Evolutionary conservation across 1,140 invertebrate species (phyloP), one percentile per base, ranked within the genome.

Genomic region (Formica selysi): DNA sequence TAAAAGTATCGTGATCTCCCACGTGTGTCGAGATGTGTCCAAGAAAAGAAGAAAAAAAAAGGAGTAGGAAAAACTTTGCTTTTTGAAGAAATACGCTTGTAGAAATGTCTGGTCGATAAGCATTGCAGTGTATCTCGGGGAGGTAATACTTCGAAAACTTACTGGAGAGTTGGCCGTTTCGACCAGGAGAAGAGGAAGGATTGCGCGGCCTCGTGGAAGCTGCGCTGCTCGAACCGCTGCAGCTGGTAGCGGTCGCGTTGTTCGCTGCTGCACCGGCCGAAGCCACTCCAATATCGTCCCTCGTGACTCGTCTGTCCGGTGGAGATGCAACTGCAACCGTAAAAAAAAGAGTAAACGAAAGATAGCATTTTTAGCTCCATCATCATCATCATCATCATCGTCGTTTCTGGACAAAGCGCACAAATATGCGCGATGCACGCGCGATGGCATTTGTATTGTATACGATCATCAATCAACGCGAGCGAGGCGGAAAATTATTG

Each of bases 91-190:
- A 32, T 26, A 32, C 61, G 19, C 13, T 16, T 13, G 19, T 36
- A 11, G 1, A n/a, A 51, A 51, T 51, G 16, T 41, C 6, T 61
- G 3, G 16, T 78, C 29, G 41, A 6, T 48, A 51, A 78, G 48
- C 16, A 19, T 48, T 29, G 13, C 61, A 61, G 51, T 26, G 22
- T 73, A 74, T 36, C 68, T 74, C 79, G n/a, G 79, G 19, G 8
- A 51, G n/a, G 54, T 62, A 83, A 83, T 83, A 74, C 54, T 57
- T 73, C 29, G 29, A 59, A 80, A 85, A 96, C 96, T 96, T 95
- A 96, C 96, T 96, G 92, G 96, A 94, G 89, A 96, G 94, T 94
- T 96, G 96, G 92, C 96, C 96, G 94, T 96, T 96, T 89, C 95
- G 93, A 87, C 92, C 93, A 48, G 94, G 92, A 38, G 94, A 93